A percentile compares a stretch with the other conserved stretches of the same genome.
Evolutionary conservation across 2,113 vertebrate genomes (phyloP).

Genomic region (Corythornis madagascariensis): DNA sequence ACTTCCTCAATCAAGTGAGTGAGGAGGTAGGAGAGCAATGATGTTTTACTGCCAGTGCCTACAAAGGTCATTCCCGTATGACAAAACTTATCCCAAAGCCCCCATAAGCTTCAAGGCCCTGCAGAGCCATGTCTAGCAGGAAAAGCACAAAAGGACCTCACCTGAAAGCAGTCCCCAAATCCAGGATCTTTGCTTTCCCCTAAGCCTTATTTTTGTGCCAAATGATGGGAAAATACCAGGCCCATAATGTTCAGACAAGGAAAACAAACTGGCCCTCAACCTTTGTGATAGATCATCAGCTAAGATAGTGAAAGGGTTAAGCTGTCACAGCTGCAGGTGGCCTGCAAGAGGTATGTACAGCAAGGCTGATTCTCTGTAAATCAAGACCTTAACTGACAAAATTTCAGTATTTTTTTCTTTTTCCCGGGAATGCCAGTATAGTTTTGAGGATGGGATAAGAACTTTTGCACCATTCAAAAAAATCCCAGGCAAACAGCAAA

Average conservation of each 20-base stretch:
- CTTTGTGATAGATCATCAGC: background rate
- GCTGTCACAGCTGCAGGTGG: background rate
- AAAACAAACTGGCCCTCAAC: fast-evolving
- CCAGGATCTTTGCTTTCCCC: background rate
- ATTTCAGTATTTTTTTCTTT: background rate
- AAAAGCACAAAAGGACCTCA: background rate
- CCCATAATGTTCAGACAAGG: background rate
- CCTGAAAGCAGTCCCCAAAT: background rate
- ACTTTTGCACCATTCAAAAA: background rate
- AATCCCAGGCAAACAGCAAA: background rate
- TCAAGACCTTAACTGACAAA: background rate
- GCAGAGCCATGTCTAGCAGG: background rate
- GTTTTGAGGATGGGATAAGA: background rate
- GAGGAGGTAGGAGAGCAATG: background rate
- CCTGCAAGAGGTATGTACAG: background rate
- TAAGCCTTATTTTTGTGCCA: background rate
- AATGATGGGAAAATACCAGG: background rate
- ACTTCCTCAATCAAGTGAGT: background rate
- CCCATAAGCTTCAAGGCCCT: background rate
- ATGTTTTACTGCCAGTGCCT: background rate
- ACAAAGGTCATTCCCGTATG: background rate
- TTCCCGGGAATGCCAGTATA: background rate
- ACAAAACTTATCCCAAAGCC: background rate
- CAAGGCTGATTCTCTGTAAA: background rate
- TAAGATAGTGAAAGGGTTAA: background rate